Evolutionary conservation across 2,113 vertebrate species (phyloP).

Genomic region (Sciurus niger): DNA sequence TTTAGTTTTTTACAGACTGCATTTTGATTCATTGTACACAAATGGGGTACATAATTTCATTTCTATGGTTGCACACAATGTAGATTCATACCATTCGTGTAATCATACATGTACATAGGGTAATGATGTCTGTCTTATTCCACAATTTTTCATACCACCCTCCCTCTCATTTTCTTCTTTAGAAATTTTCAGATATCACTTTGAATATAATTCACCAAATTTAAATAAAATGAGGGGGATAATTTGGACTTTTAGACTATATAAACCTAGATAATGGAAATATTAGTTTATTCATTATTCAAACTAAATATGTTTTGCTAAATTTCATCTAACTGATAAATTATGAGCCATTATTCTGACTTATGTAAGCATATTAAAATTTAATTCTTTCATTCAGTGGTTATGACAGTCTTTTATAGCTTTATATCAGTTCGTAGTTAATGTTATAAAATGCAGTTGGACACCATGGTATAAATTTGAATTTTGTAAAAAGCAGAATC

Average conservation of each 20-base stretch:
- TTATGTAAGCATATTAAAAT: slow-evolving; percentile 19
- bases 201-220: background rate
- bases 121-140: too few species aligned
- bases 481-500: slow-evolving; percentile 4
- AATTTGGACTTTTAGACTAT: background rate
- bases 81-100: too few species aligned
- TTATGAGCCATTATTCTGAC: background rate
- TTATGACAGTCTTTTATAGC: background rate
- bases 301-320: background rate
- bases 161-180: too few species aligned
- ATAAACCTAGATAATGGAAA: background rate
- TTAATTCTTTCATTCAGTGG: background rate
- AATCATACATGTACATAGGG: too few species aligned
- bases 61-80: too few species aligned
- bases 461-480: background rate
- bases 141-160: too few species aligned
- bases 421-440: background rate
- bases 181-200: background rate
- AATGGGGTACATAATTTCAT: too few species aligned
- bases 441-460: background rate
- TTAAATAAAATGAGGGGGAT: too few species aligned
- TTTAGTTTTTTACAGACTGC: too few species aligned
- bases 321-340: background rate
- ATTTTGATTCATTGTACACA: too few species aligned
- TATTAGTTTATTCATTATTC: background rate